phyloP scores from a whole-genome alignment of 2,797 vertebrate genomes.

The Tenualosa thibaudeaui region DNA sequence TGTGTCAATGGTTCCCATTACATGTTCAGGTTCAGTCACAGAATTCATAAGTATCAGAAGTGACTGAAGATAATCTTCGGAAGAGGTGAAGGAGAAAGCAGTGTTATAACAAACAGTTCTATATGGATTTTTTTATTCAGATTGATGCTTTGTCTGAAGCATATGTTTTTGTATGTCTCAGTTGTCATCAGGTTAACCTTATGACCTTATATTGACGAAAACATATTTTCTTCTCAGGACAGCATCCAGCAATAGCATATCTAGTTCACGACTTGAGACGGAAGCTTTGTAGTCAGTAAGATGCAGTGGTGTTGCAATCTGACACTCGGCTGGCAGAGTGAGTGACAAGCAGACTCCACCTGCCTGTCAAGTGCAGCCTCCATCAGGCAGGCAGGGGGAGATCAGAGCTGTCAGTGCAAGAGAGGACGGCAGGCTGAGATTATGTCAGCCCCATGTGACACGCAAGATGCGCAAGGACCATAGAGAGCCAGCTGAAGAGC shows the following conservation, averaged over 20 bases:
- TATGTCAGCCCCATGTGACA: constrained; percentile 12
- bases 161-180: not conserved
- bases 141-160: not conserved
- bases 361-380: constrained; percentile 15
- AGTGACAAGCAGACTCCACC: not conserved
- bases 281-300: not conserved
- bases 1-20: not conserved
- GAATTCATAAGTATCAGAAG: not conserved
- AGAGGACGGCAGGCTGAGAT: not conserved
- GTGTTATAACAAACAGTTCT: not conserved
- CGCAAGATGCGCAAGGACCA: not conserved
- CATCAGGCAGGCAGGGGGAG: not conserved
- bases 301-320: not conserved
- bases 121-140: not conserved
- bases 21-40: not conserved
- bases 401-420: not conserved
- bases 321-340: not conserved
- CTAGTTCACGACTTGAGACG: not conserved
- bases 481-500: constrained; percentile 12
- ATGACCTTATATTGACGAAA: not conserved
- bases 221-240: not conserved
- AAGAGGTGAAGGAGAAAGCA: not conserved
- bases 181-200: not conserved
- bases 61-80: not conserved
- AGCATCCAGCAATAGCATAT: not conserved